Evolutionary conservation across 1,140 invertebrate species (phyloP).

Genomic region (Pseudomyrmex sp.): DNA sequence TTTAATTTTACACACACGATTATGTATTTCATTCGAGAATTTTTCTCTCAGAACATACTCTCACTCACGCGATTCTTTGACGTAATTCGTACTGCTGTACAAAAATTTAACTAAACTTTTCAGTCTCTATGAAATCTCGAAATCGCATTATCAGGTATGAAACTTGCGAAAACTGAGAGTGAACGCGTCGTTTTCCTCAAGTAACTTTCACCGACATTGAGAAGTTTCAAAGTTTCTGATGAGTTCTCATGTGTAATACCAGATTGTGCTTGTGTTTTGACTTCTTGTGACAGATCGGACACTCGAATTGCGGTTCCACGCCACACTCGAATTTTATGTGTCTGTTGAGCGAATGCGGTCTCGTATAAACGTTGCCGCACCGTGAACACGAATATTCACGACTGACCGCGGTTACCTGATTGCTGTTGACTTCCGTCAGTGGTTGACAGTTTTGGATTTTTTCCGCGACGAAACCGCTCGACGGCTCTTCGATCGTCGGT

Average conservation of each 20-base stretch:
- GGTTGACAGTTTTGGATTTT: conserved; percentile 16
- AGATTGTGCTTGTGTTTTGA: conserved; percentile 87
- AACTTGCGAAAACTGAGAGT: background rate
- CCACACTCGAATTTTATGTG: conserved; percentile 89
- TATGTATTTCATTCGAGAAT: too few relatives aligned
- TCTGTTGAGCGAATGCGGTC: conserved; percentile 87
- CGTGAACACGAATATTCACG: conserved; percentile 82
- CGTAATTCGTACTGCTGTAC: too few relatives aligned
- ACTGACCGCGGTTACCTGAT: background rate
- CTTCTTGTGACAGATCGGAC: conserved; percentile 87
- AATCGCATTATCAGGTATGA: background rate
- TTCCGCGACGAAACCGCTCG: background rate
- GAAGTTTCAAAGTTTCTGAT: conserved; percentile 83
- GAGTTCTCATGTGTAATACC: conserved; percentile 86
- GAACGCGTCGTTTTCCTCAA: background rate
- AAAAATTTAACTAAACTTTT: conserved; percentile 1
- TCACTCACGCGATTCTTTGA: too few relatives aligned
- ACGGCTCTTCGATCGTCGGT: background rate
- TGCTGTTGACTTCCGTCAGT: conserved; percentile 21
- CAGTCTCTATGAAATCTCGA: background rate
- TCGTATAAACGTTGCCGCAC: conserved; percentile 87
- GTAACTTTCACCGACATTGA: conserved; percentile 43
- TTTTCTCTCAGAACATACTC: too few relatives aligned
- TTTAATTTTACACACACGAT: too few relatives aligned
- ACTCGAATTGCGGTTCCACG: conserved; percentile 87